Base-by-base conservation (phyloP, 1,140 invertebrate species). In the Periplaneta americana region DNA sequence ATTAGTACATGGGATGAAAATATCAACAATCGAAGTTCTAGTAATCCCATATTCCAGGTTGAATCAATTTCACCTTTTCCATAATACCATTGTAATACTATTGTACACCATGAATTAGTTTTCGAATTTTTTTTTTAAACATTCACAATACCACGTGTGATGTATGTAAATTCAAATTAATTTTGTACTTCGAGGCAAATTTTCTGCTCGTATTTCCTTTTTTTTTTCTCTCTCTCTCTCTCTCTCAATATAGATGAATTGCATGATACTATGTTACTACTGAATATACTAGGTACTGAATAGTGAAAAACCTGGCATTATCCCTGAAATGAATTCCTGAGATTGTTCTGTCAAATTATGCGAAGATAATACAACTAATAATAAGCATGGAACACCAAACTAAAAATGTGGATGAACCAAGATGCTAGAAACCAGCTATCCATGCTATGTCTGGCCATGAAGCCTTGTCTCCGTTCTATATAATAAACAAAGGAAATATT, bases 301-400 rank as follows among this genome's bases (percentile, higher is more conserved):
- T n/a, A 66, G 48, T 66, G 48, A 22, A 66, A 66, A 66, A 28
- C 22, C 8, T 48, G 48, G 48, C 28, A 34, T 35, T 28, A n/a
- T 78, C 76, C 76, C 76, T 78, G 76, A 78, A 78, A 34, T 35
- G 34, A 78, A 78, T 78, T 78, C 76, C 76, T 78, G 76, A 78
- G 76, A 78, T 78, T 78, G 76, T 78, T 78, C 22, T 78, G 36
- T 31, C n/a, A 66, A 66, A 66, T 66, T 22, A 28, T 66, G 15
- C 48, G 28, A 66, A 66, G 48, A 66, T 66, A 66, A 66, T 66
- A 66, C 48, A 66, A 66, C 48, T 66, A 66, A 66, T 66, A 66
- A 28, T 28, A 66, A n/a, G 48, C 48, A 66, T 66, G 22, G 48
- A 66, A 66, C 48, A 66, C n/a, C 48, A 28, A 66, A 66, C n/a